Conservation (phyloP, 2,888 invertebrate species). For the Diabrotica balteata region DNA sequence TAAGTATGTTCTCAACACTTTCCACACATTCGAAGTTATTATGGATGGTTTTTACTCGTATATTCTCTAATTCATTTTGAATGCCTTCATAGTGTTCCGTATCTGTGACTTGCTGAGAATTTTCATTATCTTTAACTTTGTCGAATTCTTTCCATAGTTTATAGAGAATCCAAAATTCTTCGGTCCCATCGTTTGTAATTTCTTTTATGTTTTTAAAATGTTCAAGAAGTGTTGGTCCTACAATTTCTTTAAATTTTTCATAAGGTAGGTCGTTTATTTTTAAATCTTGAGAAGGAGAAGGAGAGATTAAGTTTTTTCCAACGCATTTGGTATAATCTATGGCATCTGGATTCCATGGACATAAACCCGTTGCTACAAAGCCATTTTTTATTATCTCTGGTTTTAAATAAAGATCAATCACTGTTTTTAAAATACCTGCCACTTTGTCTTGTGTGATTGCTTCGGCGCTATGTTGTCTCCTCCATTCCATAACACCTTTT, state of each 20-base stretch:
- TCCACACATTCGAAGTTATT: background rate
- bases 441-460: constrained; percentile 31
- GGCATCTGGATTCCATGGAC: constrained; percentile 34
- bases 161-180: constrained; percentile 22
- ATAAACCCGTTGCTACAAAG: constrained; percentile 35
- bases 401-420: constrained; percentile 24
- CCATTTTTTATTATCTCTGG: constrained; percentile 33
- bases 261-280: constrained; percentile 15
- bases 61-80: constrained; percentile 6
- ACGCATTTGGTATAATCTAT: constrained; percentile 34
- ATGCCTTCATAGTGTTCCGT: background rate
- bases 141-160: constrained; percentile 21
- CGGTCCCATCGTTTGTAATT: constrained; percentile 12
- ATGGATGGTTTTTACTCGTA: constrained; percentile 3
- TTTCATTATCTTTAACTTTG: constrained; percentile 2
- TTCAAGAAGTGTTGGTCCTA: constrained; percentile 17
- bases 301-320: constrained; percentile 6
- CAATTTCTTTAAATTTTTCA: constrained; percentile 24
- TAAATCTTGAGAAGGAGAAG: constrained; percentile 2
- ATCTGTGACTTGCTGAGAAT: background rate
- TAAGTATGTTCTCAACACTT: too few species aligned
- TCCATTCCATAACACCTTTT: constrained; percentile 47
- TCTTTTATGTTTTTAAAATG: constrained; percentile 21
- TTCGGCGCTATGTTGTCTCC: constrained; percentile 40
- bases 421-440: constrained; percentile 29